phyloP scores from a whole-genome alignment of 2,797 vertebrate species.

The Enteromius afrohamiltoni region DNA sequence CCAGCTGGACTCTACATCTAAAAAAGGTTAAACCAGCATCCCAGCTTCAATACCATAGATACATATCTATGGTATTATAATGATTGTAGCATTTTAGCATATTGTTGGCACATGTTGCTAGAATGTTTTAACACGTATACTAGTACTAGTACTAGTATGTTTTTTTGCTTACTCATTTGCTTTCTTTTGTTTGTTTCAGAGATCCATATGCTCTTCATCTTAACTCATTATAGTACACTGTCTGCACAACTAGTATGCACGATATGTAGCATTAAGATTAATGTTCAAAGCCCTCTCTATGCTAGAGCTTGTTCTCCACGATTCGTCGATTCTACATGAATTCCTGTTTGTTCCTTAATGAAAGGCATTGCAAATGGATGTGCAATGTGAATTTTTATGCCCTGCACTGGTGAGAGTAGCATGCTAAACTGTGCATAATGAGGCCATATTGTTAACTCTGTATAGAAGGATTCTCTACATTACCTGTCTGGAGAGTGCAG shows the following conservation, averaged over 20 bases:
- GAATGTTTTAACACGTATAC: background rate
- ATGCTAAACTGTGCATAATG: slow-evolving; percentile 27
- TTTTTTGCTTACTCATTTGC: background rate
- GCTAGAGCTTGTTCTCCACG: slow-evolving; percentile 2
- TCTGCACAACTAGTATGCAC: slow-evolving; percentile 14
- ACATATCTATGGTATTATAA: background rate
- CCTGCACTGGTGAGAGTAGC: background rate
- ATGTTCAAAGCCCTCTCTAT: slow-evolving; percentile 14
- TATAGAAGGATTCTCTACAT: slow-evolving; percentile 9
- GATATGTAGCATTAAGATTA: slow-evolving; percentile 31
- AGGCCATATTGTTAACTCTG: slow-evolving; percentile 9
- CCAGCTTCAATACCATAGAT: no score
- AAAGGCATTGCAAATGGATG: slow-evolving; percentile 36
- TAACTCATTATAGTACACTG: slow-evolving; percentile 1
- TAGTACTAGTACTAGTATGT: background rate
- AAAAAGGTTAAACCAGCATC: no score
- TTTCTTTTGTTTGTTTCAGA: slow-evolving; percentile 30
- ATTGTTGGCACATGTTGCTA: background rate
- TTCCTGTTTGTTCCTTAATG: slow-evolving; percentile 33
- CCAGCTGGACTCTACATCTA: background rate
- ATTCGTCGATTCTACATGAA: slow-evolving; percentile 16
- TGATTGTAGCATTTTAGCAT: background rate
- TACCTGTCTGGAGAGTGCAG: slow-evolving; percentile 10
- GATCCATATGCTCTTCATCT: background rate
- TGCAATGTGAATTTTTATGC: background rate